Conservation (phyloP, 2,113 vertebrate species). For the Saimiri boliviensis region DNA sequence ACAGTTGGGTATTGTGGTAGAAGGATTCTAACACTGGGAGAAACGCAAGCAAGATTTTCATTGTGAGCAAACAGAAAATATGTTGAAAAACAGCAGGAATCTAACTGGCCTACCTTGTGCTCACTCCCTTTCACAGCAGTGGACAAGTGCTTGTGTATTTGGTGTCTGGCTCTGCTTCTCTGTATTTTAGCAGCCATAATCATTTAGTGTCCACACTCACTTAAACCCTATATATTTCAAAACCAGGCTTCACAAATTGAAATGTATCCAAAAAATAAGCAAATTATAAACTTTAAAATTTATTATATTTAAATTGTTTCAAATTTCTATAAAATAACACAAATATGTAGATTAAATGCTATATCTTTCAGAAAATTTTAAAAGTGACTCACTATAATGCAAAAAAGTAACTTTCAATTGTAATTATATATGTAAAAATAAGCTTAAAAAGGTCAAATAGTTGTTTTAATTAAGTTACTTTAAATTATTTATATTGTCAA, state of each 20-base stretch:
- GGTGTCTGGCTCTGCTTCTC: not conserved
- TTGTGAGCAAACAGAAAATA: constrained; percentile 27
- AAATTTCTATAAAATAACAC: not conserved
- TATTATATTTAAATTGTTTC: not conserved
- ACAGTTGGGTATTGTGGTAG: not conserved
- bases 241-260: not conserved
- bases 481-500: not conserved
- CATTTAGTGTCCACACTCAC: not conserved
- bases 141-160: no score
- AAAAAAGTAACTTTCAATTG: not conserved
- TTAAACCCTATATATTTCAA: not conserved
- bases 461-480: not conserved
- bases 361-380: not conserved
- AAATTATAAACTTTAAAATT: not conserved
- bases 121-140: not conserved
- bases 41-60: not conserved
- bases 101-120: not conserved
- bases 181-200: not conserved
- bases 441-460: not conserved
- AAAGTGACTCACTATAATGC: not conserved
- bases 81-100: not conserved
- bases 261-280: not conserved
- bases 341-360: not conserved
- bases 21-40: not conserved
- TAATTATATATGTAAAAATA: not conserved